These are phyloP conservation scores for Rallus limicola DNA, from an alignment of 2,113 vertebrate species.

Conservation along the genomic window DNA sequence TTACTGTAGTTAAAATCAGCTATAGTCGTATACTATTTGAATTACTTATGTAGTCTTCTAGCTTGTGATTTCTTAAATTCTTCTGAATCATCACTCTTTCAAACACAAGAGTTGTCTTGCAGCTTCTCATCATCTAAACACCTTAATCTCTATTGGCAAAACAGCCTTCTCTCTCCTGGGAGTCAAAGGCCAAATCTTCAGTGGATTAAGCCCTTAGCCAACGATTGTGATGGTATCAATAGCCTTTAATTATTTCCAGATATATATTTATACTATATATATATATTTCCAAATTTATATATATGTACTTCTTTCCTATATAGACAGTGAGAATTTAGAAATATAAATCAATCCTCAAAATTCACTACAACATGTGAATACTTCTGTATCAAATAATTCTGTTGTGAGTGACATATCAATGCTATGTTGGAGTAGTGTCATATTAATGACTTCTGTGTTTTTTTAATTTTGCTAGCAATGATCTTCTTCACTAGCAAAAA, in stretches of 20 bases:
- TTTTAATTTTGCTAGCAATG: background rate
- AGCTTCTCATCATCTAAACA: background rate
- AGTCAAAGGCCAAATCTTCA: background rate
- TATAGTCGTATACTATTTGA: background rate
- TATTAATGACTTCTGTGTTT: background rate
- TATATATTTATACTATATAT: too few species aligned
- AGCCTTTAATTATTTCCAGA: background rate
- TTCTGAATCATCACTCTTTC: background rate
- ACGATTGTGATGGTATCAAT: background rate
- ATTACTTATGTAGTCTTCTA: background rate
- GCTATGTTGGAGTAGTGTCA: slow-evolving; percentile 2
- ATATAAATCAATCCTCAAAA: background rate
- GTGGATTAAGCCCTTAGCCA: background rate
- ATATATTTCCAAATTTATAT: background rate
- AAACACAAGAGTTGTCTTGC: background rate
- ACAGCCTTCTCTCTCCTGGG: background rate
- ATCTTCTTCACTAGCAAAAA: slow-evolving; percentile 8
- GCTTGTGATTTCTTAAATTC: background rate
- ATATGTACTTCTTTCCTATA: background rate
- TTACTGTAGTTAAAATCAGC: background rate
- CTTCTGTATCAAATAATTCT: background rate
- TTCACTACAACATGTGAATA: background rate
- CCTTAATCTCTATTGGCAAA: background rate
- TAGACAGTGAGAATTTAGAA: background rate
- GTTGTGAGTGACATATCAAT: background rate